Evolutionary conservation across 2,113 vertebrate species (phyloP), one percentile per base, ranked within the genome.

Genomic region (Ranitomeya imitator): DNA sequence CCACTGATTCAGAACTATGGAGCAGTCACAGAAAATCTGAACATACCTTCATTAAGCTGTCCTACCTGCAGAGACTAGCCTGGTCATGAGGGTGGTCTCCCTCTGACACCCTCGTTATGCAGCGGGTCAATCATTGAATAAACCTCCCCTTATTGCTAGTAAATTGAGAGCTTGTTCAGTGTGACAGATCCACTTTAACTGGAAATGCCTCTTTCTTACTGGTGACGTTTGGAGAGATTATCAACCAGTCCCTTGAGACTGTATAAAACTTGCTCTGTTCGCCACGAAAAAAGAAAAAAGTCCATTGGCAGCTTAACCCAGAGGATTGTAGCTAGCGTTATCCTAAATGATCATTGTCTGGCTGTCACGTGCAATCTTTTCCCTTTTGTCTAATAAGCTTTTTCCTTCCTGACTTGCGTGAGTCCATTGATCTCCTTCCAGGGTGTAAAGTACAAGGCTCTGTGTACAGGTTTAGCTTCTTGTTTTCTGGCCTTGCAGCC

Each of bases 341-440:
- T 11, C 37, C 73, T 51, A 45, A 10, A 1, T 21, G 16, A 52
- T 76, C 45, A 11, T 76, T 76, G 73, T 76, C 16, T 31, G 1
- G 37, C 73, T 21, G 45, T 76, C 73, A 76, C 45, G 16, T 76
- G 73, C 18, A 19, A 12, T 18, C 45, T 76, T 76, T 76, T 52
- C 45, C 10, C 18, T 52, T 76, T 76, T 52, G 45, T 76, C 73
- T 76, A 76, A 76, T 76, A 76, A 21, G 73, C 73, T 76, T 76
- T 52, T 76, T 76, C 73, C 73, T 76, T 52, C 73, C 45, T 76
- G 73, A 76, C 73, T 76, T 52, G 69, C 37, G 69, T 15, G 37
- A 21, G 8, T 76, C 73, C 45, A 21, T 76, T 76, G 73, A 76
- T 52, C 73, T 76, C 1, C 37, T 76, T 76, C 73, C 73, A 76